Conservation (phyloP, 1,140 invertebrate genomes). For the Pseudomyrmex pallidus region DNA sequence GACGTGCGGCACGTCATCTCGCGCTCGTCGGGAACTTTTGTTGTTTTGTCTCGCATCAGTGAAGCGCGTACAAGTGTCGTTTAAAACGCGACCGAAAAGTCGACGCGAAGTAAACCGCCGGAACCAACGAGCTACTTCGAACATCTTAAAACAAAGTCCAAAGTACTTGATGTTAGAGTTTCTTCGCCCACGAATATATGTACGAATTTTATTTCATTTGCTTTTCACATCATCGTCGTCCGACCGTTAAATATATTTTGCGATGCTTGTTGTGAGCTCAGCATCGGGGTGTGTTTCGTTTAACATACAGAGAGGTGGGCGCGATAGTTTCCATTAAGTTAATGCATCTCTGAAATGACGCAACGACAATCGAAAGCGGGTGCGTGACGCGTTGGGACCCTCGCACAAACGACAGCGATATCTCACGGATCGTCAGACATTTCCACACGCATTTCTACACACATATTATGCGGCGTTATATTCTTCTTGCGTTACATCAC, state of each 20-base stretch:
- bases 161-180: too few relatives aligned
- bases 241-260: too few relatives aligned
- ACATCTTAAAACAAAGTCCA: too few relatives aligned
- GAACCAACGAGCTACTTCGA: too few relatives aligned
- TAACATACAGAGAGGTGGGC: background rate
- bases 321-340: conserved; percentile 1
- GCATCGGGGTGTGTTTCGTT: background rate
- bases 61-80: background rate
- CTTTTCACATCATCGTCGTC: too few relatives aligned
- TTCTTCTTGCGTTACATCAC: too few relatives aligned
- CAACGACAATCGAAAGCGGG: background rate
- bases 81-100: background rate
- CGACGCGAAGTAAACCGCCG: too few relatives aligned
- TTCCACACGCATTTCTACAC: too few relatives aligned
- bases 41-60: background rate
- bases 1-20: background rate
- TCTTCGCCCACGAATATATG: too few relatives aligned
- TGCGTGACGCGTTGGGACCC: background rate
- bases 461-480: too few relatives aligned
- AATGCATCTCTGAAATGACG: background rate
- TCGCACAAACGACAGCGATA: background rate
- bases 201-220: too few relatives aligned
- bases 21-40: background rate
- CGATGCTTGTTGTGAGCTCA: too few relatives aligned
- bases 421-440: background rate